Base-by-base conservation (phyloP, 1,140 invertebrate species). In the Alviniconcha marisindica region DNA sequence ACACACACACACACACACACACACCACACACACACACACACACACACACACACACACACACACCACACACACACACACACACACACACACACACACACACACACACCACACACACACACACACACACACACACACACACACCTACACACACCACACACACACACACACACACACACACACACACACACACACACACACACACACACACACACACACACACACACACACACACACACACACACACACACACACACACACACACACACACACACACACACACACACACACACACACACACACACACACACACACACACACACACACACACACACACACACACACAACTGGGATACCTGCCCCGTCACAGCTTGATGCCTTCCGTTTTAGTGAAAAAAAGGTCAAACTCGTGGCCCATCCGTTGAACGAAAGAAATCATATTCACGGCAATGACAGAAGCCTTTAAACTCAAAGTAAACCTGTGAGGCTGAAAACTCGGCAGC, bases 241-340 rank as follows among this genome's bases (percentile, higher is more conserved):
- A 91, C 87, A 89, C 95, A 77, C 93, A 18, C 93, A 36, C 94
- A 90, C 42, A 76, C 73, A 1, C 76, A 21, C 76, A 24, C 54
- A 36, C 71, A 69, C 44, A 48, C 38, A 1, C 42, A 33, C 73
- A 51, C 48, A 31, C 40, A 28, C 51, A 24, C 24, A 44, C 91
- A 91, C 87, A 89, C 95, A 74, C 93, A 48, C 93, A 33, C 94
- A 90, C 42, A 76, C 73, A 2, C 76, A 21, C 76, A 24, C 54
- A 36, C 48, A 76, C 69, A 40, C 38, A 1, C 42, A 33, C 82
- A 51, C 48, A 31, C 40, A 28, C 51, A 24, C 24, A 44, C 91
- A 91, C 87, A 89, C 95, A 77, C 93, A 33, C 93, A 36, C 94
- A 90, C 42, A 76, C 73, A 33, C 60, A 66, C 24, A 28, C 60